Percentiles rank a stretch among this genome's conserved stretches.
phyloP scores from a whole-genome alignment of 2,888 invertebrate species.

The Mesorhabditis sp. region DNA sequence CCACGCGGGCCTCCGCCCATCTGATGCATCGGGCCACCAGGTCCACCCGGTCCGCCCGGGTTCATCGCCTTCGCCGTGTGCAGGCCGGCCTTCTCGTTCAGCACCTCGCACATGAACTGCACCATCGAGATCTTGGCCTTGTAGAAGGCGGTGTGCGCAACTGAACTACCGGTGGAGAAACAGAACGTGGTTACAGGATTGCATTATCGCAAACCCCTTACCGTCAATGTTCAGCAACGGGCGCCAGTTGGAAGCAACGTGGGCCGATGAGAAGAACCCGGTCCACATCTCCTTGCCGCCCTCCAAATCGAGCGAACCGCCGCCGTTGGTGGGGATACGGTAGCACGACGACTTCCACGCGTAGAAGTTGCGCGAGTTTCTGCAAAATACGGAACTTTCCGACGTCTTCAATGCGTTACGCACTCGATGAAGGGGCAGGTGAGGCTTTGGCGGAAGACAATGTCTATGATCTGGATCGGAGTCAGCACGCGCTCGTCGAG shows the following conservation, averaged over 20 bases:
- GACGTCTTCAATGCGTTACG: background rate
- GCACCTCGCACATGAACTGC: conserved; percentile 52
- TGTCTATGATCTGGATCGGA: conserved; percentile 59
- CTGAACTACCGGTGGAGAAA: conserved; percentile 15
- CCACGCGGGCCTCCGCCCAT: conserved; percentile 10
- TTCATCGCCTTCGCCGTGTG: conserved; percentile 11
- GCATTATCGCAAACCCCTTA: conserved; percentile 7
- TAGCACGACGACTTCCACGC: conserved; percentile 49
- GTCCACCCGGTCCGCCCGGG: conserved; percentile 7
- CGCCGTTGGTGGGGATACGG: conserved; percentile 33
- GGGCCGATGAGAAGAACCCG: conserved; percentile 54
- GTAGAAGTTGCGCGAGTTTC: conserved; percentile 45
- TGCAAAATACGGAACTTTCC: conserved; percentile 10
- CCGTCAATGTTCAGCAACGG: conserved; percentile 51
- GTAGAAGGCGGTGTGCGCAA: conserved; percentile 51
- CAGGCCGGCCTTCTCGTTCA: conserved; percentile 31
- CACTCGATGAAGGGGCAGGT: conserved; percentile 48
- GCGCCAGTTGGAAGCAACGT: conserved; percentile 39
- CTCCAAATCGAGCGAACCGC: conserved; percentile 43
- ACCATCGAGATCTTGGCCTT: conserved; percentile 44
- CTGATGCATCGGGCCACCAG: background rate
- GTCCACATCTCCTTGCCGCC: conserved; percentile 56
- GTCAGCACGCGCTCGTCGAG: conserved; percentile 46
- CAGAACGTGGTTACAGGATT: background rate
- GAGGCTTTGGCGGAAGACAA: conserved; percentile 50